A percentile compares a stretch with the other conserved stretches of the same genome.
These are phyloP conservation scores for Miichthys miiuy DNA, from an alignment of 2,797 vertebrate species.

Conservation along the genomic window DNA sequence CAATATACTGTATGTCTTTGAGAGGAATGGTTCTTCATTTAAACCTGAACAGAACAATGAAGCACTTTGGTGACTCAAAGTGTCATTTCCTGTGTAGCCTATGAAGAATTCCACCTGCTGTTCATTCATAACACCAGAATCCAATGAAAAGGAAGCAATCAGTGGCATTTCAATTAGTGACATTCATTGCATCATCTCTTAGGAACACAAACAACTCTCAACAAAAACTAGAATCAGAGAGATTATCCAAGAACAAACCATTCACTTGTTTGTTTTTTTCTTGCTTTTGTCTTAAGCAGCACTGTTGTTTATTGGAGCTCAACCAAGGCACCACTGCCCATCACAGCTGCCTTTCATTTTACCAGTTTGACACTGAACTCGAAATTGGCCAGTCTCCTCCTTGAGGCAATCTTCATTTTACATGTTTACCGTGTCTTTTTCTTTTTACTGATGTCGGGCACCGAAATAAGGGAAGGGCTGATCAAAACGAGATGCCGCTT, in stretches of 20 bases:
- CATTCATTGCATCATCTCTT: neutral
- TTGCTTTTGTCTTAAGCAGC: slow-evolving; percentile 13
- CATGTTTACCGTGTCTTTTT: slow-evolving; percentile 9
- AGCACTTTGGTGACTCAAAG: neutral
- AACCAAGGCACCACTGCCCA: slow-evolving; percentile 6
- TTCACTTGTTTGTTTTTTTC: too few relatives aligned
- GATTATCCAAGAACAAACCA: neutral
- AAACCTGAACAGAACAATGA: neutral
- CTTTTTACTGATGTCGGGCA: neutral
- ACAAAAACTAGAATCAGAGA: neutral
- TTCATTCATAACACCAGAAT: neutral
- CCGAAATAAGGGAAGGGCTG: neutral
- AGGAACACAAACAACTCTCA: neutral
- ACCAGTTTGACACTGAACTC: slow-evolving; percentile 19
- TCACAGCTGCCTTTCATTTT: slow-evolving; percentile 51
- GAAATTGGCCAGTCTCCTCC: slow-evolving; percentile 1
- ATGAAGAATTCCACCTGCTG: neutral
- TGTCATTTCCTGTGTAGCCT: neutral
- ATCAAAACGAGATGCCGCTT: slow-evolving; percentile 22
- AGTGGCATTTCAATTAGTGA: neutral
- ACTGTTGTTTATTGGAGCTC: slow-evolving; percentile 29
- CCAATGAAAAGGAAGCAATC: neutral
- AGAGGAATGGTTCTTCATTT: slow-evolving; percentile 9
- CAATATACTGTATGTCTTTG: neutral
- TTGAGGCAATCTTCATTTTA: slow-evolving; percentile 9